Percentiles rank a stretch among this genome's conserved stretches.
Evolutionary conservation across 2,797 vertebrate species (phyloP).

Genomic region (Phrynocephalus guinanensis): DNA sequence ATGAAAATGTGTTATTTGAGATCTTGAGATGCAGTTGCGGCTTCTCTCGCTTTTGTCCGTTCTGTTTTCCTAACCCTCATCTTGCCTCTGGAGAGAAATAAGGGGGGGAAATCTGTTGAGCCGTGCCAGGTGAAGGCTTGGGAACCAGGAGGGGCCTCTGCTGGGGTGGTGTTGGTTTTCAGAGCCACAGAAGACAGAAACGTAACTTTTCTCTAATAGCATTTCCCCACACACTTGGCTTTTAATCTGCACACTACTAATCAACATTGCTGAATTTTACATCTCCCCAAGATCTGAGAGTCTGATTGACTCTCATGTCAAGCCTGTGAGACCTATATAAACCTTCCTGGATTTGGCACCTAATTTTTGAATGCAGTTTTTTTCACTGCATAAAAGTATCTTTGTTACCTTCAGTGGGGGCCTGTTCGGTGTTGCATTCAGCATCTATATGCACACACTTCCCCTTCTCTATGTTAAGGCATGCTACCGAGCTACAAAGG

Average conservation of each 20-base stretch:
- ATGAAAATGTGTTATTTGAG: constrained; percentile 4
- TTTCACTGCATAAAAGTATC: not conserved
- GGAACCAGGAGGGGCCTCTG: not conserved
- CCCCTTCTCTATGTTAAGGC: not conserved
- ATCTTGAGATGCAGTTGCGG: not conserved
- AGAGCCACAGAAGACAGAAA: not conserved
- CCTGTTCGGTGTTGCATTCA: not conserved
- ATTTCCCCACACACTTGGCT: not conserved
- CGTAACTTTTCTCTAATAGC: not conserved
- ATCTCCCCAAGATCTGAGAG: not conserved
- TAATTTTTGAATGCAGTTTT: not conserved
- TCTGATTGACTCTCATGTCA: not conserved
- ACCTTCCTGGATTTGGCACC: too few species aligned
- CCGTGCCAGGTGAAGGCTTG: not conserved
- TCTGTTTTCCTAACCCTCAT: not conserved
- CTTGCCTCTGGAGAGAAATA: not conserved
- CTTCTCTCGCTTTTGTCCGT: not conserved
- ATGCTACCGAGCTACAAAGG: not conserved
- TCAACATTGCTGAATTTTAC: not conserved
- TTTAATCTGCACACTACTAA: not conserved
- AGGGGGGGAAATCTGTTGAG: not conserved
- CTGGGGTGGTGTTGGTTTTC: not conserved
- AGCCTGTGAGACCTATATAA: not conserved
- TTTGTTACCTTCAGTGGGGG: not conserved
- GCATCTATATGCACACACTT: not conserved